Evolutionary conservation across 2,113 vertebrate species (phyloP).

Genomic region (Globicephala melas): DNA sequence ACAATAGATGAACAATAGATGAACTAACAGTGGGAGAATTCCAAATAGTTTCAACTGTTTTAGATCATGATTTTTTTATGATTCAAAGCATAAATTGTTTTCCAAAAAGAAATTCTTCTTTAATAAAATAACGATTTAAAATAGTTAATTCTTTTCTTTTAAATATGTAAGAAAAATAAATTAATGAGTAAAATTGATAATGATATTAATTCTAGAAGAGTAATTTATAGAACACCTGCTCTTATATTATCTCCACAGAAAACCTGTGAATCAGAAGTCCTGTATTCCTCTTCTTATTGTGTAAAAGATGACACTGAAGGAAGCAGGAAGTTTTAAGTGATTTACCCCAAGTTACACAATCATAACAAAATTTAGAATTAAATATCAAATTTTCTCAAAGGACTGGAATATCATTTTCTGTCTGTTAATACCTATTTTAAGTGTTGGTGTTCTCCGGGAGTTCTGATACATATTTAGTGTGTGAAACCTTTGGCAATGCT

Average conservation of each 20-base stretch:
- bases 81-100: neutral
- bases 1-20: neutral
- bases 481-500: conserved; percentile 13
- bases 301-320: neutral
- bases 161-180: neutral
- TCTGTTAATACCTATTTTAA: neutral
- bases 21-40: neutral
- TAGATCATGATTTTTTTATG: neutral
- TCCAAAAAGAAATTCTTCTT: neutral
- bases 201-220: neutral
- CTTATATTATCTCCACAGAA: neutral
- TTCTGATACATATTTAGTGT: neutral
- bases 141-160: neutral
- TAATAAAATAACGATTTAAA: neutral
- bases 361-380: neutral
- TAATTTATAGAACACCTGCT: neutral
- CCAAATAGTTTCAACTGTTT: neutral
- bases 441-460: neutral
- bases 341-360: neutral
- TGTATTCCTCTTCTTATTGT: neutral
- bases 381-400: neutral
- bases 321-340: neutral
- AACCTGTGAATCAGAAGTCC: neutral
- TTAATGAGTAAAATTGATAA: neutral
- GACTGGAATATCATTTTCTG: neutral